Evolutionary conservation across 1,140 invertebrate species (phyloP), one percentile per base, ranked within the genome.

Genomic region (Branchinecta lindahli): DNA sequence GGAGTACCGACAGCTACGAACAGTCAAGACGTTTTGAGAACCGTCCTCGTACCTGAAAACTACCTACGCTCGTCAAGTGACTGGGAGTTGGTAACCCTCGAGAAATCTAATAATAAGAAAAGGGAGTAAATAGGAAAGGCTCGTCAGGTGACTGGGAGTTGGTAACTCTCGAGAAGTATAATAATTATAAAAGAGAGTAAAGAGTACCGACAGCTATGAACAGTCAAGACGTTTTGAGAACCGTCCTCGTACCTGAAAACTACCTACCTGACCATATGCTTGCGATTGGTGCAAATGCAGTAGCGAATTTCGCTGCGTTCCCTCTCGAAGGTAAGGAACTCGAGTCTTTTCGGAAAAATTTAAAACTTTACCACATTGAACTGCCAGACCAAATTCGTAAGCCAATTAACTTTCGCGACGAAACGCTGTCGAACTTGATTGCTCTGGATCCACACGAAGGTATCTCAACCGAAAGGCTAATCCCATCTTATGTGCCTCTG

Each of bases 31-130:
- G 52, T 61, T 1, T 61, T 61, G 2, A 61, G 52, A 61, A 61
- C 52, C 52, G 52, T 61, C 52, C 52, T 61, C 12, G 52, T 61
- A 12, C 12, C 52, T 61, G 52, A 61, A 61, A 61, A 61, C 52
- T 61, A 61, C 4, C 2, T 61, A 61, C 52, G n/a, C n/a, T n/a
- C n/a, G n/a, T n/a, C n/a, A n/a, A n/a, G n/a, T n/a, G n/a, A n/a
- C n/a, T n/a, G n/a, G n/a, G n/a, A n/a, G n/a, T n/a, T n/a, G n/a
- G n/a, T n/a, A n/a, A n/a, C n/a, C n/a, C n/a, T n/a, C n/a, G n/a
- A n/a, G n/a, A n/a, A n/a, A n/a, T n/a, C n/a, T n/a, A n/a, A n/a
- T n/a, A n/a, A n/a, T n/a, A n/a, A n/a, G n/a, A n/a, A n/a, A n/a
- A n/a, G n/a, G n/a, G n/a, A n/a, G n/a, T n/a, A n/a, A n/a, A n/a